These are phyloP conservation scores for Bicyclus anynana DNA, from an alignment of 1,140 invertebrate species.

Conservation along the genomic window DNA sequence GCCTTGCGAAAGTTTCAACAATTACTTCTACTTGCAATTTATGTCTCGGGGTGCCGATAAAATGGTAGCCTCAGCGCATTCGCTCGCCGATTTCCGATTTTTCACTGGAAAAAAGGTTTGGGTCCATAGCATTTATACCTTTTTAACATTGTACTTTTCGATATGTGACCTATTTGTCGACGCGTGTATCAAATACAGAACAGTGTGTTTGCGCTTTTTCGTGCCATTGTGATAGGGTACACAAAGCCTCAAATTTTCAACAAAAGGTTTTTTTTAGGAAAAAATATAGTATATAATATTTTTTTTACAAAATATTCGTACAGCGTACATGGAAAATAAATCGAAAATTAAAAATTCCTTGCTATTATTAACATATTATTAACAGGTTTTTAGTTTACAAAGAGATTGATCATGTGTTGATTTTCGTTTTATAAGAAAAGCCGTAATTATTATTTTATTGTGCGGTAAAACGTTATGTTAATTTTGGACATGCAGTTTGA, in stretches of 20 bases:
- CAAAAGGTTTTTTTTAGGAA: neutral
- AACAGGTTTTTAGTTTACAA: too few relatives aligned
- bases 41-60: conserved; percentile 53
- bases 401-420: too few relatives aligned
- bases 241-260: neutral
- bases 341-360: too few relatives aligned
- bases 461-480: too few relatives aligned
- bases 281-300: neutral
- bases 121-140: conserved; percentile 13
- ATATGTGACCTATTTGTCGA: conserved; percentile 15
- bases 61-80: conserved; percentile 50
- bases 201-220: conserved; percentile 2
- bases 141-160: conserved; percentile 15
- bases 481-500: too few relatives aligned
- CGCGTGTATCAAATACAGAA: conserved; percentile 14
- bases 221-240: neutral
- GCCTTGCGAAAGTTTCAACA: conserved; percentile 61
- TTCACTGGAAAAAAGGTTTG: conserved; percentile 11
- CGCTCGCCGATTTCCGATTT: conserved; percentile 12
- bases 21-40: conserved; percentile 71
- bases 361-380: too few relatives aligned
- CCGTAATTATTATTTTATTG: too few relatives aligned
- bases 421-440: too few relatives aligned
- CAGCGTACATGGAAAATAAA: too few relatives aligned
- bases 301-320: too few relatives aligned